Evolutionary conservation across 2,113 vertebrate species (phyloP), one percentile per base, ranked within the genome.

Genomic region (Neodontobutis hainanensis): DNA sequence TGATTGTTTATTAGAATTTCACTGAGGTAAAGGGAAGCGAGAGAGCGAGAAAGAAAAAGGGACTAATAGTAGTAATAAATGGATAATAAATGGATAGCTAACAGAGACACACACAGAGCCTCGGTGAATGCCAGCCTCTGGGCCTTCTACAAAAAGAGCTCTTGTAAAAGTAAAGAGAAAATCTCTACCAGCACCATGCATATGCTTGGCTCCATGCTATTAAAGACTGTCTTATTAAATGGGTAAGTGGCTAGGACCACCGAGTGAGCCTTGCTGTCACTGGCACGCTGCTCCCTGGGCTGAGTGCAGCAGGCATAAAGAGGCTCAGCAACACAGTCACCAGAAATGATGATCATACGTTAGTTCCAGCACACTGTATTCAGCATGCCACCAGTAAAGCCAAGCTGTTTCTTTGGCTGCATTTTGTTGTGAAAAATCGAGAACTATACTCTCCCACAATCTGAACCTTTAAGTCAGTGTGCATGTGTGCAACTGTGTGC

Each of bases 1-100:
- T 86, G 85, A 90, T 85, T 89, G 87, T 91, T 92, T 88, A 90
- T 90, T 86, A 87, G 86, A 88, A 83, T 85, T 87, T 88, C 84
- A 77, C 85, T 71, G 75, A 76, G 83, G 83, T 84, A 77, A 73
- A 70, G 68, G 68, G 62, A 71, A 65, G 76, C 15, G 68, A 75
- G 78, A 58, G 66, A 53, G 69, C 50, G 65, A 43, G 45, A 68
- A 44, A 76, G 74, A 81, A 70, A 87, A 77, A 62, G 66, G 61
- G 74, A 82, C 82, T 87, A 89, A 86, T 86, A 89, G 81, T 82
- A 60, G 85, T 81, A 84, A 86, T 89, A 88, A 88, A 87, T 87
- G 85, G 79, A 85, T 85, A 87, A 87, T 85, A 88, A 88, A 89
- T 78, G 84, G 78, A 86, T 82, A 73, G 77, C 84, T 65, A 75